phyloP scores from a whole-genome alignment of 2,888 invertebrate species.

The Mimas tiliae region DNA sequence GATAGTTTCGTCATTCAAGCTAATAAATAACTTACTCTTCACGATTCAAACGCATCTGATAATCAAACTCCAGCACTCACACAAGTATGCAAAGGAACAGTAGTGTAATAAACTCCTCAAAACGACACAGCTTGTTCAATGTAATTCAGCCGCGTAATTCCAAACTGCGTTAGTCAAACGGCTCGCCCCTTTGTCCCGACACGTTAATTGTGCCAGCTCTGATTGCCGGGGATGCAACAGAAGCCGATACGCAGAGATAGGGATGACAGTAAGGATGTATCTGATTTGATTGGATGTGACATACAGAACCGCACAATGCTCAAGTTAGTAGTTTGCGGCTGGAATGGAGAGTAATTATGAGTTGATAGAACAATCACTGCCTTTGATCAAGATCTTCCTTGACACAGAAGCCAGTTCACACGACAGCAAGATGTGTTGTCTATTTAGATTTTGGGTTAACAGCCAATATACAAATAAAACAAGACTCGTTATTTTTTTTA shows the following conservation, averaged over 20 bases:
- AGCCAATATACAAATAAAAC: too few species aligned
- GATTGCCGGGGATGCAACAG: slow-evolving; percentile 28
- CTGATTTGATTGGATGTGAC: not conserved
- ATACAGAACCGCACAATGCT: not conserved
- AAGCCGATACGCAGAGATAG: slow-evolving; percentile 10
- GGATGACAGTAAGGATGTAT: not conserved
- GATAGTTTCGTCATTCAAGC: too few species aligned
- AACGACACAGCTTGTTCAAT: slow-evolving; percentile 18
- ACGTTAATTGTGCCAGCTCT: slow-evolving; percentile 29
- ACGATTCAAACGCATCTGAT: not conserved
- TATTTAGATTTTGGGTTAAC: too few species aligned
- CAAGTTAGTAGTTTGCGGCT: too few species aligned
- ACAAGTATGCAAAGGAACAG: slow-evolving; percentile 12
- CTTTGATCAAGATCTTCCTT: too few species aligned
- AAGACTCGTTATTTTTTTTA: too few species aligned
- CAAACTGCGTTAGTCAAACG: slow-evolving; percentile 30
- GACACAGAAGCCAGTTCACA: too few species aligned
- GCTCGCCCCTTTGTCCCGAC: slow-evolving; percentile 28
- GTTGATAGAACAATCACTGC: too few species aligned
- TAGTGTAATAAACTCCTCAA: slow-evolving; percentile 28
- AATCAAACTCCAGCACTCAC: slow-evolving; percentile 6
- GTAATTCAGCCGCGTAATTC: slow-evolving; percentile 28
- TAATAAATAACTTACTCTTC: not conserved
- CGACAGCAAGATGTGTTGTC: too few species aligned
- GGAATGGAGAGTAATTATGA: too few species aligned